Base-by-base conservation (phyloP, 2,888 invertebrate species). In the Drosophila phalerata region DNA sequence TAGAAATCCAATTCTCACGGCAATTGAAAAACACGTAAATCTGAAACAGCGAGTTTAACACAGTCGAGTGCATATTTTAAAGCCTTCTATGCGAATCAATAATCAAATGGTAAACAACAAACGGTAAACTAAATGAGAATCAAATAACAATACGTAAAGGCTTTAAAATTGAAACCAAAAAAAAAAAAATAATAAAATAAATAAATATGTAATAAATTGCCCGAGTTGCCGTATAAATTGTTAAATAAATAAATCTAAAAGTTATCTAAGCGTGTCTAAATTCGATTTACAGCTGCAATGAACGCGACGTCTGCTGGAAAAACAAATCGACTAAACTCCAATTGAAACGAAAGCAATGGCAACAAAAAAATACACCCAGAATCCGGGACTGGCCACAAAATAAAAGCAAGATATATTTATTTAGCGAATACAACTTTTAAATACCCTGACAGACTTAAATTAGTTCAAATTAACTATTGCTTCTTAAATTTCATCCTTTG, bases 211-310 rank as follows among this genome's bases (percentile, higher is more conserved):
- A 68, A 80, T 83, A 86, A 86, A 77, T 86, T 67, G 80, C 53
- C 40, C 47, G 65, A 66, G 68, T 73, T 58, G 74, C 64, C 77
- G 70, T 53, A 65, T 69, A 69, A 77, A 85, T 85, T 69, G 70
- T 69, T 68, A 85, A 82, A 80, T 77, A 85, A 85, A 85, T 85
- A 85, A 81, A 81, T 81, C 86, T 83, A 58, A 81, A 85, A 81
- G 84, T 73, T 83, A 85, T 79, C 86, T 80, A 85, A 85, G 86
- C 81, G 86, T 81, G 80, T 79, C 77, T 69, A 73, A 83, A 83
- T 80, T 85, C 86, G 84, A 81, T 85, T 80, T 85, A 85, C 74
- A 80, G 74, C 81, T 62, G 55, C 73, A 78, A 73, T 77, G 62
- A 60, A 63, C 58, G 73, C 62, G 73, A 56, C 60, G 53, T 52